Evolutionary conservation across 2,797 vertebrate genomes (phyloP).

Genomic region (Hirundo rustica): DNA sequence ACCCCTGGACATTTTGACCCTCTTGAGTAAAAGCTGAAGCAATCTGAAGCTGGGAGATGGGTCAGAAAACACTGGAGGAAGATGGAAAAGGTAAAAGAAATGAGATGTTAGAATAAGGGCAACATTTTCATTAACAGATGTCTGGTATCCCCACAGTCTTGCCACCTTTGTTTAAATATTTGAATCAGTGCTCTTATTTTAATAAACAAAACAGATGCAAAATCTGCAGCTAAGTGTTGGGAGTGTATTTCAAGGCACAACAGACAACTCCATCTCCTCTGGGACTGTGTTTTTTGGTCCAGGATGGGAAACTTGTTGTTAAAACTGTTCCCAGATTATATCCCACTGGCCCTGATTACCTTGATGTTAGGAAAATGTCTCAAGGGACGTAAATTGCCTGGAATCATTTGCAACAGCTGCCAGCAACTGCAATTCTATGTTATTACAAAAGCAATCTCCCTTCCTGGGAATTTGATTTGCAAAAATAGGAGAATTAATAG

Average conservation of each 20-base stretch:
- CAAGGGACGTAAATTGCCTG: conserved; percentile 52
- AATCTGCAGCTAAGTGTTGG: not conserved
- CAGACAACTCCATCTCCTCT: not conserved
- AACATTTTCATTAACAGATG: not conserved
- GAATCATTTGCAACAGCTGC: conserved; percentile 71
- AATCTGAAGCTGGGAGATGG: not conserved
- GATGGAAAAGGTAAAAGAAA: not conserved
- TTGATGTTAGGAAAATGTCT: conserved; percentile 65
- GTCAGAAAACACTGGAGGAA: not conserved
- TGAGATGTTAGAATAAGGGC: not conserved
- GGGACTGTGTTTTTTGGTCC: conserved; percentile 31
- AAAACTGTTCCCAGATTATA: conserved; percentile 60
- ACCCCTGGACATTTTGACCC: not conserved
- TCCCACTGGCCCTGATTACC: conserved; percentile 68
- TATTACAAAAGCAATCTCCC: conserved; percentile 70
- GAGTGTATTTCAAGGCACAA: conserved; percentile 14
- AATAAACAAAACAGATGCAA: conserved; percentile 46
- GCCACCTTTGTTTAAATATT: conserved; percentile 39
- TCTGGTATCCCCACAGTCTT: not conserved
- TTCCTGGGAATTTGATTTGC: conserved; percentile 61
- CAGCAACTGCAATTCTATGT: conserved; percentile 57
- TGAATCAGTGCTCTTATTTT: not conserved
- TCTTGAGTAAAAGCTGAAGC: not conserved
- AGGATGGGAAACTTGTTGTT: conserved; percentile 47
- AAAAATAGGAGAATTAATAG: conserved; percentile 65